Conservation (phyloP, 2,888 invertebrate species). For the Crepidodera aurea region DNA sequence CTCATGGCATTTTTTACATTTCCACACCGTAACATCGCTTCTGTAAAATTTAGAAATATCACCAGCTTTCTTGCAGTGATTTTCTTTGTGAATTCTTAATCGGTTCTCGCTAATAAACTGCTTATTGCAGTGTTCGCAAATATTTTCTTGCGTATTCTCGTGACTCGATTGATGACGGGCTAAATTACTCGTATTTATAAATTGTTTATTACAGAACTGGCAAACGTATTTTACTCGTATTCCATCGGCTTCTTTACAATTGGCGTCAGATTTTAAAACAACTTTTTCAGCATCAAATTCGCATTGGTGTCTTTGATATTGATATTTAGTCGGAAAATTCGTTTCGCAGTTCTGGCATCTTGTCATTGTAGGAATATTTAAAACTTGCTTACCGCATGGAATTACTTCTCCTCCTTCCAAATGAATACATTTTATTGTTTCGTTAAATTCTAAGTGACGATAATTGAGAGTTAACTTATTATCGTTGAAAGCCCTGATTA, state of each 20-base stretch:
- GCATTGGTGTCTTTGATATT: constrained; percentile 61
- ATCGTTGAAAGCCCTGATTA: constrained; percentile 28
- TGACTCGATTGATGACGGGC: constrained; percentile 59
- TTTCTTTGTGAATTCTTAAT: constrained; percentile 60
- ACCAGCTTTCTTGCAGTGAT: constrained; percentile 61
- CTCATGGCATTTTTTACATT: constrained; percentile 59
- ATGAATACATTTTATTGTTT: constrained; percentile 32
- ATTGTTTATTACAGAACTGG: constrained; percentile 58
- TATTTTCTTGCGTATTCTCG: constrained; percentile 56
- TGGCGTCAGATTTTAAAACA: constrained; percentile 57
- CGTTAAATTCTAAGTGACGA: constrained; percentile 27
- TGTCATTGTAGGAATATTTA: constrained; percentile 55
- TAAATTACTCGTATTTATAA: constrained; percentile 59
- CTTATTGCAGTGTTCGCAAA: constrained; percentile 60
- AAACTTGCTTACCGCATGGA: constrained; percentile 15
- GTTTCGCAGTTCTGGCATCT: constrained; percentile 61
- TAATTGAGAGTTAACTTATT: constrained; percentile 35
- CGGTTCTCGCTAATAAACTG: constrained; percentile 61
- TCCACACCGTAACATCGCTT: constrained; percentile 61
- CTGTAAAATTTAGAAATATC: constrained; percentile 61
- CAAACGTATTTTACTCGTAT: constrained; percentile 58
- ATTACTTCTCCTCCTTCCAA: constrained; percentile 25
- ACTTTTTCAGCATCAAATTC: constrained; percentile 61
- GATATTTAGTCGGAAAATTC: constrained; percentile 61
- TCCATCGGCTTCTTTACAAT: constrained; percentile 55